Evolutionary conservation across 2,113 vertebrate species (phyloP).

Genomic region (Azemiops feae): DNA sequence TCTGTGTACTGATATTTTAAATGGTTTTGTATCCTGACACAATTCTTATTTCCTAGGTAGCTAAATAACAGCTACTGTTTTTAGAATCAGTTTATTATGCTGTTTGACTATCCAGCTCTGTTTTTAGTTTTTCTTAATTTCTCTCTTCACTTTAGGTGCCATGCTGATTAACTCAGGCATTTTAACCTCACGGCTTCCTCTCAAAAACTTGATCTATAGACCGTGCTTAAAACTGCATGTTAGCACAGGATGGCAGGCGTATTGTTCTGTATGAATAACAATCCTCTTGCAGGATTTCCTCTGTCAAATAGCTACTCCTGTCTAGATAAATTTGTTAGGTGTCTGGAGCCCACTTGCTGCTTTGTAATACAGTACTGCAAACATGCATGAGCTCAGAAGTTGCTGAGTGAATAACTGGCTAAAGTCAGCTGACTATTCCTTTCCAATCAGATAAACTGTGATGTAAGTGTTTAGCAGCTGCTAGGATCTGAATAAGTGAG

Average conservation of each 20-base stretch:
- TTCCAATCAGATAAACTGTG: constrained; percentile 91
- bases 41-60: constrained; percentile 38
- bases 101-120: constrained; percentile 60
- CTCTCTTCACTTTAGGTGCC: constrained; percentile 59
- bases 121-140: constrained; percentile 43
- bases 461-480: constrained; percentile 92
- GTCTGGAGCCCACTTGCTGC: constrained; percentile 70
- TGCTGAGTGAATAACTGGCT: constrained; percentile 78
- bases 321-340: constrained; percentile 52
- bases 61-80: constrained; percentile 43
- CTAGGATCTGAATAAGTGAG: constrained; percentile 82
- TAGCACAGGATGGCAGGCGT: constrained; percentile 67
- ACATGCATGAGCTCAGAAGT: constrained; percentile 79
- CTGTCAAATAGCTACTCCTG: constrained; percentile 59
- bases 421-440: constrained; percentile 83
- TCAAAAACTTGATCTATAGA: constrained; percentile 59
- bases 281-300: constrained; percentile 73
- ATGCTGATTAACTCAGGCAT: constrained; percentile 55
- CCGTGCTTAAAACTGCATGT: constrained; percentile 16
- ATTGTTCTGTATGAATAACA: constrained; percentile 68
- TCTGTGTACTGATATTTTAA: constrained; percentile 20
- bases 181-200: constrained; percentile 57
- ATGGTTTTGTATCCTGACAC: constrained; percentile 33
- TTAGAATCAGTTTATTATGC: constrained; percentile 29
- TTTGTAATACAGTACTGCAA: constrained; percentile 56